Evolutionary conservation across 2,113 vertebrate species (phyloP).

Genomic region (Labrus mixtus): DNA sequence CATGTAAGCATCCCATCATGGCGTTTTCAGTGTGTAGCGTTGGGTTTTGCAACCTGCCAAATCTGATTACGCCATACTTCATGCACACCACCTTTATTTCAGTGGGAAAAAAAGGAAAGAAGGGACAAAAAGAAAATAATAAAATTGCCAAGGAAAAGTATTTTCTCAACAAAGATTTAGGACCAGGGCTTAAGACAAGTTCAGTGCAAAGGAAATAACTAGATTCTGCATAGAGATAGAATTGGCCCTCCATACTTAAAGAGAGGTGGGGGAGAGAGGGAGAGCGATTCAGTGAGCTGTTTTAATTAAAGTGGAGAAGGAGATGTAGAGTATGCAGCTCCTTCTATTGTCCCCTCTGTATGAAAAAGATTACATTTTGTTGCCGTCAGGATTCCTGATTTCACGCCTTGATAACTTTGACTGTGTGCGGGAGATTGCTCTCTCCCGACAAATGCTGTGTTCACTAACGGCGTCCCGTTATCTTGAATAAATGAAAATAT

Average conservation of each 20-base stretch:
- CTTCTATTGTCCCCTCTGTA: conserved; percentile 82
- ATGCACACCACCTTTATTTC: conserved; percentile 45
- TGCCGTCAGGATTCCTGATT: conserved; percentile 85
- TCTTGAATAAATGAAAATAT: conserved; percentile 83
- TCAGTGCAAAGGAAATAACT: conserved; percentile 61
- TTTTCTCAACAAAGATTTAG: conserved; percentile 54
- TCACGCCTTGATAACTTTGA: conserved; percentile 82
- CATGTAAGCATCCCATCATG: not conserved
- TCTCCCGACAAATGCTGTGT: conserved; percentile 72
- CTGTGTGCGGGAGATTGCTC: conserved; percentile 75
- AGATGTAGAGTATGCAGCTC: conserved; percentile 74
- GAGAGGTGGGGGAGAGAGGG: conserved; percentile 42
- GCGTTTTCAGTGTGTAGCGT: conserved; percentile 8
- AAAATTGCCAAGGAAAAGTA: conserved; percentile 56
- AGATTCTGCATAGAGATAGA: conserved; percentile 65
- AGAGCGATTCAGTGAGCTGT: conserved; percentile 65
- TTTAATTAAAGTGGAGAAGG: conserved; percentile 83
- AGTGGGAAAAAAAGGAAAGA: conserved; percentile 30
- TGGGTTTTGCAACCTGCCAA: conserved; percentile 16
- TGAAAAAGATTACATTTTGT: conserved; percentile 84
- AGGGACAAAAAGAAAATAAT: conserved; percentile 3
- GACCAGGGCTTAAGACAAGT: conserved; percentile 58
- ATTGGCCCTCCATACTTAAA: conserved; percentile 56
- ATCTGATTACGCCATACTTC: conserved; percentile 45
- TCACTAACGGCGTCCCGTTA: conserved; percentile 75